These are phyloP conservation scores for Marisa cornuarietis DNA, from an alignment of 1,140 invertebrate genomes.

Conservation along the genomic window DNA sequence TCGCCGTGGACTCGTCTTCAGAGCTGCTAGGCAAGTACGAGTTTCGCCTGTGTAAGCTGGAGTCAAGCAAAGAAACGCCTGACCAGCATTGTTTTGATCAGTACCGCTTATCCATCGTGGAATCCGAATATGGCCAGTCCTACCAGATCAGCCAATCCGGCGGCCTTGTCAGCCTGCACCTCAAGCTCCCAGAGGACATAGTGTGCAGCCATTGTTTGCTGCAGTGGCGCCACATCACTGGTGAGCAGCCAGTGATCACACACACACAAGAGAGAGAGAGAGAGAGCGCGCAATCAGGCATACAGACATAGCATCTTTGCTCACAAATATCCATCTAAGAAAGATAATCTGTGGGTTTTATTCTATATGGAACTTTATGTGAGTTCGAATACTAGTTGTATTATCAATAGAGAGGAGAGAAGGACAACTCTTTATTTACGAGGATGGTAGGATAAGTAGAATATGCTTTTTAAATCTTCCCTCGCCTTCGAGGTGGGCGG, in stretches of 20 bases:
- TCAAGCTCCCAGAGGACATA: constrained; percentile 77
- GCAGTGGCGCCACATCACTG: constrained; percentile 90
- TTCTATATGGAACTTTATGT: no score
- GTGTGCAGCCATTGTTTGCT: constrained; percentile 87
- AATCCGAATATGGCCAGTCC: constrained; percentile 18
- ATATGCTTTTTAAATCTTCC: no score
- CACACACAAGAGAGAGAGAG: no score
- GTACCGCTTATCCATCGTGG: constrained; percentile 23
- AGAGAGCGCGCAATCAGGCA: no score
- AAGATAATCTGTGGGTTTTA: no score
- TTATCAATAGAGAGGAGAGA: no score
- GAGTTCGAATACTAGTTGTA: no score
- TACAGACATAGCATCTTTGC: no score
- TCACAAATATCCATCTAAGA: no score
- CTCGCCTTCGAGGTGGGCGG: no score
- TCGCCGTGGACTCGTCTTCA: constrained; percentile 32
- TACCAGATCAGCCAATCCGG: constrained; percentile 31
- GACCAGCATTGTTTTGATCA: constrained; percentile 27
- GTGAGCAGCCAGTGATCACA: constrained; percentile 61
- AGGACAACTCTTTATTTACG: no score
- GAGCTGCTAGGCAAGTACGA: constrained; percentile 79
- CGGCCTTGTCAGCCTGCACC: constrained; percentile 29
- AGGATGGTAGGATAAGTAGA: no score
- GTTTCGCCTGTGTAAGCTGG: constrained; percentile 81
- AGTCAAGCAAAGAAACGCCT: constrained; percentile 43